Evolutionary conservation across 2,113 vertebrate species (phyloP).

Genomic region (Oreochromis tanganicae): DNA sequence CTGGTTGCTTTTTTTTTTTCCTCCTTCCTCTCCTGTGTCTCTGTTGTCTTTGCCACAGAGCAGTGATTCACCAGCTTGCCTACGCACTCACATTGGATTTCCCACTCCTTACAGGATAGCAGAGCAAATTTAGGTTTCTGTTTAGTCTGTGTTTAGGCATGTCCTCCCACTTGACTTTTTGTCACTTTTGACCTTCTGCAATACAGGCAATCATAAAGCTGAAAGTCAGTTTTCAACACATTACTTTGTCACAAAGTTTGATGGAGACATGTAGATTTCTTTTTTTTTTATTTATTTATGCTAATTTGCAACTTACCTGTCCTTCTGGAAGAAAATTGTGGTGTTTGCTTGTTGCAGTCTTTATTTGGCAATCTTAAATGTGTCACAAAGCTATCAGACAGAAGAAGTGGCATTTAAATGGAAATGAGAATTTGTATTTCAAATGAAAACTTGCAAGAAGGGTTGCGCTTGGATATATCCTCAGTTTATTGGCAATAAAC

Average conservation of each 20-base stretch:
- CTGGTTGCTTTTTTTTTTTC: neutral
- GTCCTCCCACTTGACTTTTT: constrained; percentile 22
- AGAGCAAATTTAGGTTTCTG: constrained; percentile 36
- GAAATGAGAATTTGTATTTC: neutral
- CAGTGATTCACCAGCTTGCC: constrained; percentile 60
- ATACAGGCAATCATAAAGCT: neutral
- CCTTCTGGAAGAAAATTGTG: neutral
- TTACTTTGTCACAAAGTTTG: neutral
- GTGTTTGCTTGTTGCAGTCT: neutral
- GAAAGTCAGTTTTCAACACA: neutral
- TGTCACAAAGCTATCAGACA: neutral
- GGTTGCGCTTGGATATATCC: neutral
- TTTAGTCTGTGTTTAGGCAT: constrained; percentile 49
- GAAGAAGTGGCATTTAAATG: neutral
- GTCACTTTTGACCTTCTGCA: neutral
- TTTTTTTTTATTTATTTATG: neutral
- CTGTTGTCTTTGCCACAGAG: constrained; percentile 54
- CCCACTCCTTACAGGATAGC: constrained; percentile 27
- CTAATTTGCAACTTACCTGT: neutral
- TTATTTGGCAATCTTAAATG: neutral
- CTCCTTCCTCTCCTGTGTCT: neutral
- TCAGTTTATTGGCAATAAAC: neutral
- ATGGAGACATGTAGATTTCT: too few relatives aligned
- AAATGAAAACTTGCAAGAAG: neutral
- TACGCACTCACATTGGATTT: constrained; percentile 54